Conservation (phyloP, 2,888 invertebrate species). For the Epinotia ramella region DNA sequence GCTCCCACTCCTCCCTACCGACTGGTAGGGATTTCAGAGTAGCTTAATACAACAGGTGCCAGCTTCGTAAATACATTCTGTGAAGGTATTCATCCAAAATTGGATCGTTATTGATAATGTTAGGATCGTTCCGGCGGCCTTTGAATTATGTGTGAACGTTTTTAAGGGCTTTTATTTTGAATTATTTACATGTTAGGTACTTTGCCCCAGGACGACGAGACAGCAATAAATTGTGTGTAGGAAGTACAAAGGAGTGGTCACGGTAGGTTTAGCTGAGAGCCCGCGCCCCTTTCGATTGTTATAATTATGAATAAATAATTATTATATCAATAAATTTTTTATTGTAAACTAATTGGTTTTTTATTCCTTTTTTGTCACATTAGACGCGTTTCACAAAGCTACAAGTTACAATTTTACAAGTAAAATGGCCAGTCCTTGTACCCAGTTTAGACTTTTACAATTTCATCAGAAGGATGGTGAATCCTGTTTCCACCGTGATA, state of each 20-base stretch:
- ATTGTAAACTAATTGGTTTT: conserved; percentile 66
- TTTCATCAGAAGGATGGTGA: too few relatives aligned
- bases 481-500: too few relatives aligned
- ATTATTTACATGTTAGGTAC: conserved; percentile 52
- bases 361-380: conserved; percentile 1
- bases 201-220: conserved; percentile 27
- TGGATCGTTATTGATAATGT: conserved; percentile 13
- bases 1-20: too few relatives aligned
- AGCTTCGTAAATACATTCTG: conserved; percentile 9
- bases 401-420: too few relatives aligned
- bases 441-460: too few relatives aligned
- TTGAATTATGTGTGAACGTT: conserved; percentile 45
- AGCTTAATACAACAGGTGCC: background rate
- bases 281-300: conserved; percentile 72
- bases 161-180: conserved; percentile 57
- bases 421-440: too few relatives aligned
- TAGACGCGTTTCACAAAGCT: too few relatives aligned
- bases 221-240: conserved; percentile 62
- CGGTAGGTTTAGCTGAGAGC: conserved; percentile 53
- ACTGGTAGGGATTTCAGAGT: background rate
- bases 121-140: conserved; percentile 8
- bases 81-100: conserved; percentile 17
- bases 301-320: conserved; percentile 78
- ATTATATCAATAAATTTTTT: conserved; percentile 84
- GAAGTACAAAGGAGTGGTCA: conserved; percentile 66